These are phyloP conservation scores for Rhinopithecus roxellana DNA, from an alignment of 2,113 vertebrate genomes.

Conservation along the genomic window DNA sequence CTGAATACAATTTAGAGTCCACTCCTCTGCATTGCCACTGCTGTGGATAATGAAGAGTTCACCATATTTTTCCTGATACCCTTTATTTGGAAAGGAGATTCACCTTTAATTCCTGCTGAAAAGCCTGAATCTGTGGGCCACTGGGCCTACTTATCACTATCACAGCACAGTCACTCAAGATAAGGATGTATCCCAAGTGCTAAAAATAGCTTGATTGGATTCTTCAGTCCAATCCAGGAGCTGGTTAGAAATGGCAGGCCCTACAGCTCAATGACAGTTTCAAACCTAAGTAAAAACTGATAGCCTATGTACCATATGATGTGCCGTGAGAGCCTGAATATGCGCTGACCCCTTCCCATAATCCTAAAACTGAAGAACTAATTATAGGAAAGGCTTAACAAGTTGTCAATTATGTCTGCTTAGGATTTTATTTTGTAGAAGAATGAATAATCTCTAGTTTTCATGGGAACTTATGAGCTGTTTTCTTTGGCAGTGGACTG, in stretches of 20 bases:
- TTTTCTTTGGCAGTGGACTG: slow-evolving; percentile 4
- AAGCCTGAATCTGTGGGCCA: background rate
- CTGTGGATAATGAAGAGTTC: background rate
- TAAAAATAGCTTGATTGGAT: slow-evolving; percentile 30
- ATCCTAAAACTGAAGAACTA: background rate
- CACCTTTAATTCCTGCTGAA: slow-evolving; percentile 24
- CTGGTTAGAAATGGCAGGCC: background rate
- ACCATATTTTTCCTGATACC: background rate
- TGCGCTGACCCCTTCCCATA: background rate
- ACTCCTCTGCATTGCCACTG: background rate
- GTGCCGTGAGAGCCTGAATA: background rate
- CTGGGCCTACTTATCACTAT: background rate
- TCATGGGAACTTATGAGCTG: background rate
- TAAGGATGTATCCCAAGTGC: too few relatives aligned
- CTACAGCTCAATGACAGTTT: background rate
- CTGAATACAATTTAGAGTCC: background rate
- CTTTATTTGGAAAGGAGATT: background rate
- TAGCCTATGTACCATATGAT: background rate
- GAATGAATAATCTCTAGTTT: background rate
- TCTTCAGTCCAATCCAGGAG: background rate
- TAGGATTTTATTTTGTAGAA: background rate
- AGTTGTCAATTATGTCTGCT: background rate
- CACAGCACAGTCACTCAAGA: background rate
- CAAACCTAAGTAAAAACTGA: background rate
- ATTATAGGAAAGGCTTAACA: background rate